Evolutionary conservation across 2,797 vertebrate genomes (phyloP).

Genomic region (Anguilla marmorata): DNA sequence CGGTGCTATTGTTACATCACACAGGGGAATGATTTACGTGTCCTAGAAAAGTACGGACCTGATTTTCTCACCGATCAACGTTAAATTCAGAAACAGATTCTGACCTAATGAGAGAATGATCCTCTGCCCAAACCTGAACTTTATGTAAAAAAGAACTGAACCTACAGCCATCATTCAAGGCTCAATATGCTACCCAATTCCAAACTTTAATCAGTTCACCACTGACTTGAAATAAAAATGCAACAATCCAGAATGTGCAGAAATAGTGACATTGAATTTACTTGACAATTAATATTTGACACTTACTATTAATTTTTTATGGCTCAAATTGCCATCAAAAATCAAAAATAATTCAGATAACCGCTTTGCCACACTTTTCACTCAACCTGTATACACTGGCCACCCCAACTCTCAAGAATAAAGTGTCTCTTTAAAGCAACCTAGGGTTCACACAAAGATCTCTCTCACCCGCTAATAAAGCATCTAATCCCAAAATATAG

Average conservation of each 20-base stretch:
- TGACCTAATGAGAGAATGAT: neutral
- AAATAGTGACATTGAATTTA: neutral
- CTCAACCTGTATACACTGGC: neutral
- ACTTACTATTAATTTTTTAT: neutral
- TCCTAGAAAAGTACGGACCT: neutral
- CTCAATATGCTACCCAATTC: neutral
- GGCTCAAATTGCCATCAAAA: neutral
- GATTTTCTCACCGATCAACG: neutral
- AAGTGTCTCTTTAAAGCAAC: neutral
- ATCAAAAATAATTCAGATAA: neutral
- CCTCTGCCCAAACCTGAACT: neutral
- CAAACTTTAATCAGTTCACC: neutral
- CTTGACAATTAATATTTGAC: neutral
- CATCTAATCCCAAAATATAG: neutral
- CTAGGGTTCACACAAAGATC: neutral
- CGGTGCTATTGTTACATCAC: slow-evolving; percentile 6
- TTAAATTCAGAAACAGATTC: neutral
- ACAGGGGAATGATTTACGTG: neutral
- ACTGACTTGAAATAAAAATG: neutral
- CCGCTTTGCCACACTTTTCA: neutral
- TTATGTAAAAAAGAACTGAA: neutral
- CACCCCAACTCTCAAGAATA: neutral
- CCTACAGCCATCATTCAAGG: neutral
- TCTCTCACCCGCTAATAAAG: neutral
- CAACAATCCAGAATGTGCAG: neutral